A percentile compares a stretch with the other conserved stretches of the same genome.
Conservation (phyloP, 2,113 vertebrate species). For the Desmodus rotundus region DNA sequence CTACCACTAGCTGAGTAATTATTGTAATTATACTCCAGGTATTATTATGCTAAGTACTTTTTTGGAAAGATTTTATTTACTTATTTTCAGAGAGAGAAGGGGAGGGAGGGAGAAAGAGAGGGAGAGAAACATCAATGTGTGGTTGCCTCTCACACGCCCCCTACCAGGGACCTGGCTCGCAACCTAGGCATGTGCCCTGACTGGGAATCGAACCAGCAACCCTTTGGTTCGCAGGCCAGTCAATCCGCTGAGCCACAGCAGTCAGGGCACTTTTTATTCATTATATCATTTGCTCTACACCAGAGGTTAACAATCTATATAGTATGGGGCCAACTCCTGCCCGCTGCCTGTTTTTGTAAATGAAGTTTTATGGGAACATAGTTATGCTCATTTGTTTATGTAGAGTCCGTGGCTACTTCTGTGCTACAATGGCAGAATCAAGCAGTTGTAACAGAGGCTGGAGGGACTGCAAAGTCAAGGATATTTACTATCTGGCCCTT, state of each 20-base stretch:
- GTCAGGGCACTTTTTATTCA: not conserved
- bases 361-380: not conserved
- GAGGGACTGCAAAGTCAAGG: not conserved
- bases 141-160: no score
- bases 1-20: not conserved
- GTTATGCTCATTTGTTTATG: not conserved
- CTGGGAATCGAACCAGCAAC: no score
- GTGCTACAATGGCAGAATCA: not conserved
- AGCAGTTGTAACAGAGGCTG: not conserved
- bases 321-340: not conserved
- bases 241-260: no score
- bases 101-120: no score
- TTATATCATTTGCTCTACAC: not conserved
- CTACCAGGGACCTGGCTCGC: no score
- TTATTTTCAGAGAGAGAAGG: no score
- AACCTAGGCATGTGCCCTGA: no score
- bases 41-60: not conserved
- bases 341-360: not conserved
- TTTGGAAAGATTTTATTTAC: not conserved
- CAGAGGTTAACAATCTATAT: not conserved
- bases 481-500: not conserved
- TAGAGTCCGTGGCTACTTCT: not conserved
- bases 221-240: no score
- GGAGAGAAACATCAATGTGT: no score
- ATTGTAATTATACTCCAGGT: not conserved